These are phyloP conservation scores for Clepsis dumicolana DNA, from an alignment of 2,888 invertebrate genomes.

Conservation along the genomic window DNA sequence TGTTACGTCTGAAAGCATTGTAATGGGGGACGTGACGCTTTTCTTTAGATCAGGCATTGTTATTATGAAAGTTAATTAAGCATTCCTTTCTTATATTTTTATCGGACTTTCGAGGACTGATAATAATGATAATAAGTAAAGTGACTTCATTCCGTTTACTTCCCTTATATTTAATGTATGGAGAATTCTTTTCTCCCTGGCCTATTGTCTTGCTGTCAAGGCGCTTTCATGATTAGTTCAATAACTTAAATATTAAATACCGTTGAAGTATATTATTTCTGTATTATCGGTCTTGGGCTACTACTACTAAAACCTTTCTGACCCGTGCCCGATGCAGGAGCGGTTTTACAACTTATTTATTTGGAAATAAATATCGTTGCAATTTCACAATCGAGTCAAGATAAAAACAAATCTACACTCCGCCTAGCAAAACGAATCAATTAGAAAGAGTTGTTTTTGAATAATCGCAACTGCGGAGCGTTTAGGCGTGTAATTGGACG, in stretches of 20 bases:
- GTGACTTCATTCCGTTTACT: background rate
- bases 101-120: background rate
- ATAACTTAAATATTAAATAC: too few species aligned
- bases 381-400: background rate
- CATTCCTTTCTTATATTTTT: slow-evolving; percentile 8
- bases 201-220: background rate
- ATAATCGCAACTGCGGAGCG: background rate
- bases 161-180: background rate
- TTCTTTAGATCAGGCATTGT: slow-evolving; percentile 30
- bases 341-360: background rate
- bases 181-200: too few species aligned
- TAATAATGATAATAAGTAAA: background rate
- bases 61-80: slow-evolving; percentile 26
- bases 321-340: too few species aligned
- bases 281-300: too few species aligned
- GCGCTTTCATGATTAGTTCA: background rate
- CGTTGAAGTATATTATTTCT: too few species aligned
- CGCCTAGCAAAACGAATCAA: background rate
- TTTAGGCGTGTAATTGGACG: slow-evolving; percentile 17
- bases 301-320: too few species aligned
- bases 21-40: slow-evolving; percentile 4
- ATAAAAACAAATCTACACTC: background rate
- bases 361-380: background rate
- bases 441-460: background rate
- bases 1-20: slow-evolving; percentile 2